A percentile compares a stretch with the other conserved stretches of the same genome.
Evolutionary conservation across 2,113 vertebrate genomes (phyloP).

Genomic region (Crotophaga sulcirostris): DNA sequence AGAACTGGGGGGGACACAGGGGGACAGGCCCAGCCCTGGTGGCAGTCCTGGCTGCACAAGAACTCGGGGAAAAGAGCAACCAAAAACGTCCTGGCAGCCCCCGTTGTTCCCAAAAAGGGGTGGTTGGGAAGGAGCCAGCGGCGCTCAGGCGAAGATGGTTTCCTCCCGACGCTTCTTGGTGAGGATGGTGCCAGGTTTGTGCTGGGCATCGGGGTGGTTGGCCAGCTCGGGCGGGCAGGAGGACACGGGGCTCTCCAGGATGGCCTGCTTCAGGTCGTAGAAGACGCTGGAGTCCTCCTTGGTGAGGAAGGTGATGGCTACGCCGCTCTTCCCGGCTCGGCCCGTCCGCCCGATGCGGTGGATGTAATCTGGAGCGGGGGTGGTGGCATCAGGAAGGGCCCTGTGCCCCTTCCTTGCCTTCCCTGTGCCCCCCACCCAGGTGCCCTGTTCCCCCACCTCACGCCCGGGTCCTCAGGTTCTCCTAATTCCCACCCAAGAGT

Average conservation of each 20-base stretch:
- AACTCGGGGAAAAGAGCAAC: background rate
- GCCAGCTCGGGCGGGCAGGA: slow-evolving; percentile 93
- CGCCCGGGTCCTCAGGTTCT: too few species aligned
- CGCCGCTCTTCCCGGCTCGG: slow-evolving; percentile 94
- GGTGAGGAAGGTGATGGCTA: slow-evolving; percentile 97
- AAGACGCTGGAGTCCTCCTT: slow-evolving; percentile 95
- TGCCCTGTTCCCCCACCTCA: too few species aligned
- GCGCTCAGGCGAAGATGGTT: slow-evolving; percentile 93
- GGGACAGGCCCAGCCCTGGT: background rate
- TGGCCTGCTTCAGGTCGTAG: slow-evolving; percentile 97
- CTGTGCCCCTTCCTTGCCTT: too few species aligned
- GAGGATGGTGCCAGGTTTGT: slow-evolving; percentile 98
- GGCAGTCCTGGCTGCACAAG: background rate
- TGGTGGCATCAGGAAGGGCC: background rate
- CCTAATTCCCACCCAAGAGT: too few species aligned
- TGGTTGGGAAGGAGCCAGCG: background rate
- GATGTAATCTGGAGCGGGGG: slow-evolving; percentile 85
- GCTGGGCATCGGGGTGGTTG: slow-evolving; percentile 97
- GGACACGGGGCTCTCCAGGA: slow-evolving; percentile 95
- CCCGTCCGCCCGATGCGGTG: slow-evolving; percentile 97
- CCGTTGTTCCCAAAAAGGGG: background rate
- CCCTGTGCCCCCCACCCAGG: too few species aligned
- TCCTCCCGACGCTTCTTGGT: slow-evolving; percentile 98
- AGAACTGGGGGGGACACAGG: background rate
- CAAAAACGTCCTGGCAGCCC: background rate